Percentiles rank a stretch among this genome's conserved stretches.
Evolutionary conservation across 2,113 vertebrate genomes (phyloP).

Genomic region (Ciconia maguari): DNA sequence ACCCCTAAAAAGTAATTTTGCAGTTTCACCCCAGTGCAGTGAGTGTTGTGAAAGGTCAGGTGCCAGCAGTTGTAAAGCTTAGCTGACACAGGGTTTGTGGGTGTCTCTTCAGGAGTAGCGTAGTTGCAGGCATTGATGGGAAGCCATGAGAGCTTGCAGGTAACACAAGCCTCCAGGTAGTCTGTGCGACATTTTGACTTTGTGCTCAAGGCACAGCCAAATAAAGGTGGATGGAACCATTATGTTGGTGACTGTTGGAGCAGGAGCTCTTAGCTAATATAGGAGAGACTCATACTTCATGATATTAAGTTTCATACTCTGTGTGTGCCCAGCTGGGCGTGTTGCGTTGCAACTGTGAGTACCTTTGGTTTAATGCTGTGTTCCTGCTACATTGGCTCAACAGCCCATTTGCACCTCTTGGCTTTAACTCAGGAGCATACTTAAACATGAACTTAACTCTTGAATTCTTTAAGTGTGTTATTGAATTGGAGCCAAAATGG

Average conservation of each 20-base stretch:
- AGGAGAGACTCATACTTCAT: background rate
- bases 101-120: background rate
- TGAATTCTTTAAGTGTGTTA: background rate
- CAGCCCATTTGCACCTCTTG: background rate
- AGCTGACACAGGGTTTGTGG: background rate
- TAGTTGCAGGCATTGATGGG: background rate
- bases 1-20: background rate
- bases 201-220: background rate
- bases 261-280: background rate
- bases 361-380: background rate
- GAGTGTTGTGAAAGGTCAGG: background rate
- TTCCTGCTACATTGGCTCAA: background rate
- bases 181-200: background rate
- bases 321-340: background rate
- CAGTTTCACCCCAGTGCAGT: background rate
- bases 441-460: background rate
- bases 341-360: background rate
- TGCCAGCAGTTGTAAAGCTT: background rate
- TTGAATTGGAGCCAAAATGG: background rate
- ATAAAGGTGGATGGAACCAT: background rate
- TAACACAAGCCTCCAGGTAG: background rate
- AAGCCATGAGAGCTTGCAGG: accelerated
- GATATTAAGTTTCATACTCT: accelerated
- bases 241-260: background rate
- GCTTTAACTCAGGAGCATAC: background rate